Percentiles rank a stretch among this genome's conserved stretches.
These are phyloP conservation scores for Agapornis roseicollis DNA, from an alignment of 2,113 vertebrate genomes.

Conservation along the genomic window DNA sequence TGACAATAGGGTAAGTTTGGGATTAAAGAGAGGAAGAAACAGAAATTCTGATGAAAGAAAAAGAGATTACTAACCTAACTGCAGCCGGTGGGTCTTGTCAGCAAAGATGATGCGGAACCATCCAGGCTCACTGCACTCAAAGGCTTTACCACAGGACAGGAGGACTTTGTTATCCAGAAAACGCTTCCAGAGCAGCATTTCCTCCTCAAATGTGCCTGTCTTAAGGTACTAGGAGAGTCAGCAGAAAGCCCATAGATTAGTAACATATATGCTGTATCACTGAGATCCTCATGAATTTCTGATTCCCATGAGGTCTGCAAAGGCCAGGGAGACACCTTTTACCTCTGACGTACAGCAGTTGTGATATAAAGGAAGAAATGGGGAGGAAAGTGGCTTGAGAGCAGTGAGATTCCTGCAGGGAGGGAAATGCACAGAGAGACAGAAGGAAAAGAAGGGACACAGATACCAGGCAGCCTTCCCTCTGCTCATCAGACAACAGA, in stretches of 20 bases:
- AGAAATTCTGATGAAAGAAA: not conserved
- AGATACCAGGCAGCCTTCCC: not conserved
- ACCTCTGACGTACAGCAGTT: slow-evolving; percentile 24
- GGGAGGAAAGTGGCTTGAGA: slow-evolving; percentile 22
- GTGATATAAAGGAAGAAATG: slow-evolving; percentile 21
- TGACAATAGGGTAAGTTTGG: not conserved
- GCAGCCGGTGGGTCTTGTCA: slow-evolving; percentile 78
- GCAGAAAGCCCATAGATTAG: slow-evolving; percentile 25
- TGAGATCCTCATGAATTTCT: slow-evolving; percentile 2
- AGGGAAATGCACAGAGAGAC: not conserved
- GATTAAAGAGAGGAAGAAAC: not conserved
- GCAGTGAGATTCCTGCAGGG: slow-evolving; percentile 6
- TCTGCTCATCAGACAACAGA: not conserved
- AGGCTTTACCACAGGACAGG: slow-evolving; percentile 86
- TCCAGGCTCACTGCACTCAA: slow-evolving; percentile 86
- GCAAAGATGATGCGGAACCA: slow-evolving; percentile 96
- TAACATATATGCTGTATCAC: not conserved
- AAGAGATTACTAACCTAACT: slow-evolving; percentile 79
- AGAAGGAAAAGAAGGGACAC: not conserved
- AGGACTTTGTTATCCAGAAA: slow-evolving; percentile 90
- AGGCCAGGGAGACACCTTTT: slow-evolving; percentile 35
- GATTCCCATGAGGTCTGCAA: slow-evolving; percentile 1
- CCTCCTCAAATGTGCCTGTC: slow-evolving; percentile 85
- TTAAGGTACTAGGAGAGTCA: slow-evolving; percentile 80
- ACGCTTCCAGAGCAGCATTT: slow-evolving; percentile 82